These are phyloP conservation scores for Brachionus calyciflorus DNA, from an alignment of 1,140 invertebrate species.

Conservation along the genomic window DNA sequence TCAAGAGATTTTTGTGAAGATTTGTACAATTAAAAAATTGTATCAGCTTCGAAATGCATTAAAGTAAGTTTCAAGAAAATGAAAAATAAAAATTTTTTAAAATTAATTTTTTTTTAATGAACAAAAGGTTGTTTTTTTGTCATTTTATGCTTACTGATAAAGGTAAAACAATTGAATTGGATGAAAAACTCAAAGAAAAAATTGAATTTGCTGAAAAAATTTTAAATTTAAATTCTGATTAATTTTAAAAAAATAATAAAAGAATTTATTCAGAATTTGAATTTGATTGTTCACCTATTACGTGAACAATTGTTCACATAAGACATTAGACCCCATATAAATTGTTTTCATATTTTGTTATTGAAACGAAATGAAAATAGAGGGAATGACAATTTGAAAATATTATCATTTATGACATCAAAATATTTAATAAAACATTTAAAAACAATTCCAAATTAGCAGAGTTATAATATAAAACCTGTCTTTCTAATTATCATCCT, in stretches of 20 bases:
- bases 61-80: background rate
- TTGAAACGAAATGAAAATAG: too few relatives aligned
- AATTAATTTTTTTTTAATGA: background rate
- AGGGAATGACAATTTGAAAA: too few relatives aligned
- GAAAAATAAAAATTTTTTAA: background rate
- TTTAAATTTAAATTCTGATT: conserved; percentile 14
- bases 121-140: conserved; percentile 2
- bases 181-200: conserved; percentile 10
- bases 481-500: too few relatives aligned
- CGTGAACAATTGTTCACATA: too few relatives aligned
- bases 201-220: conserved; percentile 28
- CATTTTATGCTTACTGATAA: conserved; percentile 25
- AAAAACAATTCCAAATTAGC: too few relatives aligned
- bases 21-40: background rate
- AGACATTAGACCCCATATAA: too few relatives aligned
- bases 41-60: conserved; percentile 17
- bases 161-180: conserved; percentile 7
- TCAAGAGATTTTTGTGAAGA: conserved; percentile 14
- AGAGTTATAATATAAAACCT: too few relatives aligned
- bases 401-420: too few relatives aligned
- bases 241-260: conserved; percentile 19
- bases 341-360: too few relatives aligned
- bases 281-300: too few relatives aligned
- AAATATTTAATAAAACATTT: too few relatives aligned
- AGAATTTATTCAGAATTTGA: background rate